phyloP scores from a whole-genome alignment of 2,113 vertebrate genomes.

The Sturnus vulgaris region DNA sequence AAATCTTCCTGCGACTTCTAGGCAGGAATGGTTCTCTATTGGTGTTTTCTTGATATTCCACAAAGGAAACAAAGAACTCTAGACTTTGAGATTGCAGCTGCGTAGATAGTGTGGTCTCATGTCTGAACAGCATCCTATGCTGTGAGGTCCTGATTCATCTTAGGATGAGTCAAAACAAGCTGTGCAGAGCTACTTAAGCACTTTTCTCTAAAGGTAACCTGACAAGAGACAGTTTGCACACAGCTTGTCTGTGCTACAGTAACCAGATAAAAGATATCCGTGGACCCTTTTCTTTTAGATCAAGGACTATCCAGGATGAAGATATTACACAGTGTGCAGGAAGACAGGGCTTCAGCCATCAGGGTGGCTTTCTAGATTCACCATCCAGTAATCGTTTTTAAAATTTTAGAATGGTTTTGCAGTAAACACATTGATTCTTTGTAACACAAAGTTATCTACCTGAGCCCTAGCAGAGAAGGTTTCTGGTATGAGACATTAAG shows the following conservation, averaged over 20 bases:
- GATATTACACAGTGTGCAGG: neutral
- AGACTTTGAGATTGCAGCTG: neutral
- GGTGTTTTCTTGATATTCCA: neutral
- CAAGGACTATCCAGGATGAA: neutral
- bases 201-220: neutral
- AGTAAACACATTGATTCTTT: neutral
- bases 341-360: neutral
- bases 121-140: neutral
- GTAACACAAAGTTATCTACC: neutral
- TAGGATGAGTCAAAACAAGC: neutral
- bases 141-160: neutral
- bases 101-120: neutral
- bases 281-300: neutral
- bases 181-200: neutral
- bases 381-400: neutral
- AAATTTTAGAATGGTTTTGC: neutral
- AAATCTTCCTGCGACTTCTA: neutral
- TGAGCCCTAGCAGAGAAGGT: neutral
- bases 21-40: neutral
- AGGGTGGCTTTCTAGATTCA: neutral
- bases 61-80: neutral
- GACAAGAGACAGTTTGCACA: neutral
- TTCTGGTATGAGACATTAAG: neutral
- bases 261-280: neutral
- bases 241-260: neutral